Base-by-base conservation (phyloP, 2,797 vertebrate species). In the Pangasius djambal region DNA sequence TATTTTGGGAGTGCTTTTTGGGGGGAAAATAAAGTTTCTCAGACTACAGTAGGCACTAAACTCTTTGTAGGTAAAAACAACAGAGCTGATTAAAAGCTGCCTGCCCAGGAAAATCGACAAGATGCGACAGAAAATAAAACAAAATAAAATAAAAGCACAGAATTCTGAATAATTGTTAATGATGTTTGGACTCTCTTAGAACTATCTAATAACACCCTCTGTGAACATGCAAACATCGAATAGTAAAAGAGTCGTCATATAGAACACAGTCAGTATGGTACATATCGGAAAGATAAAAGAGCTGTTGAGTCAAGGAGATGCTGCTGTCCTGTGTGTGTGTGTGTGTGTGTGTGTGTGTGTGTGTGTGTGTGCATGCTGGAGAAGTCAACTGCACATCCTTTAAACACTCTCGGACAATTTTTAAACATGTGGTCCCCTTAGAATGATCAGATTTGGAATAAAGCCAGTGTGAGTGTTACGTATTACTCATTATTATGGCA, bases 71-170 rank as follows among this genome's bases (percentile, higher is more conserved):
- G 90, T 74, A 92, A 92, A 83, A 89, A 93, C 88, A 92, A 88
- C 88, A 91, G 92, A 93, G 92, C 92, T 91, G 94, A 65, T 91
- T 91, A 91, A 93, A 92, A 89, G 88, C 93, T 91, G 90, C 37
- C 48, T 81, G 31, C 55, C 57, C 31, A 52, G 61, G 31, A 74
- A 83, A 89, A 74, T 48, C n/a, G 44, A 70, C 48, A 85, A 4
- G 48, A 85, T 52, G 44, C 6, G n/a, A 85, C 65, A 44, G 2
- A 75, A 88, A 83, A 20, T 57, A n/a, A 87, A 44, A 28, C 31
- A 44, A 18, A 61, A 28, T 9, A 20, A 55, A 50, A 50, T 37
- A 75, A 72, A 88, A 92, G 89, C 89, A 93, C 92, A 93, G 89
- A 94, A 92, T 89, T 67, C n/a, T 18, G 86, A 85, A 55, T 61